Evolutionary conservation across 35 echinoderm and acorn worm genomes (phyloP), one percentile per base, ranked within the genome.

Genomic region (Antedon bifida): DNA sequence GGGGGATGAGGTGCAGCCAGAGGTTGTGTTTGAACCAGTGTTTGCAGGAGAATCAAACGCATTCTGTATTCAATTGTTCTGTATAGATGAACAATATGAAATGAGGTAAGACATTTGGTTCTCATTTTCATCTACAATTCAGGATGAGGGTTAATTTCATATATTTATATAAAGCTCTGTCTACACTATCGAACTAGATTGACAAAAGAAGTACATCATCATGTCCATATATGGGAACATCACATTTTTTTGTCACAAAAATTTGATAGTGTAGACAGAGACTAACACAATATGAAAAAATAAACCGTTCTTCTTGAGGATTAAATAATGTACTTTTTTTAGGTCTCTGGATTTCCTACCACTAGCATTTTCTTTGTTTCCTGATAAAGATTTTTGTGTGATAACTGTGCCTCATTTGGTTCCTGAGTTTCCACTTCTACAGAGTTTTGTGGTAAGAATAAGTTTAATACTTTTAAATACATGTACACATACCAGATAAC

Each of bases 11-110:
- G 17, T 78, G 5, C 26, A 73, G 28, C 91, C 87, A 16, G 30
- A 77, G 29, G 82, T 83, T 34, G 79, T 45, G 46, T 99, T 99
- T 88, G 76, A 92, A 64, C 95, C 95, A 0, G 84, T 87, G 29
- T 99, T 90, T 82, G 74, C 86, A 23, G 95, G 95, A 33, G 82
- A 86, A 55, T 86, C 91, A 1, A 97, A 99, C 76, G 85, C 85
- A 0, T 99, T 99, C 80, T 87, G 78, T 34, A 88, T 93, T 83
- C 90, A 99, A 74, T 88, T 99, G 0, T 99, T 99, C 74, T 99
- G 95, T 83, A 85, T 99, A 78, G 95, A 99, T 88, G 90, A 99
- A 81, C 81, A 84, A 56, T 99, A 90, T 90, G 95, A 99, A 77
- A 99, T 99, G 95, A 99, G 91, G 90, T 89, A 76, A 84, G 51